Conservation (phyloP, 1,140 invertebrate genomes). For the Apis laboriosa region DNA sequence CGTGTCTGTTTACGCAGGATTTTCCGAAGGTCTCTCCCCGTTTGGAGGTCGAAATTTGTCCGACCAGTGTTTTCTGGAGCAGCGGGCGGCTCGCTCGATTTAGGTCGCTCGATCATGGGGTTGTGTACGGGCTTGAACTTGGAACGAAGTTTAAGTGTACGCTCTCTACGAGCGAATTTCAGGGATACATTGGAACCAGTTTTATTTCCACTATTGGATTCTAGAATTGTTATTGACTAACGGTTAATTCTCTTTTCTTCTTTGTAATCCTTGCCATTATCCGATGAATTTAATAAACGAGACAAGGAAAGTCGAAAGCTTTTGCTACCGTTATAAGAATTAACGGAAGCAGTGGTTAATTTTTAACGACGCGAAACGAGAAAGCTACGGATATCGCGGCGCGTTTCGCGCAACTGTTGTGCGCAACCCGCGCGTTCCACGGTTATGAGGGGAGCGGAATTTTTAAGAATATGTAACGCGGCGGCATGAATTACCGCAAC, state of each 20-base stretch:
- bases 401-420: neutral
- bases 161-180: neutral
- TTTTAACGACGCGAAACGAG: neutral
- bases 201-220: neutral
- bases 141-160: slow-evolving; percentile 19
- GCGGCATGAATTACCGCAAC: slow-evolving; percentile 31
- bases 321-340: too few relatives aligned
- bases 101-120: slow-evolving; percentile 39
- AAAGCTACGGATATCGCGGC: neutral
- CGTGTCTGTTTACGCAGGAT: neutral
- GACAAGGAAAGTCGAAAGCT: neutral
- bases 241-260: too few relatives aligned
- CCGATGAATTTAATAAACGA: too few relatives aligned
- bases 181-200: neutral
- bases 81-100: slow-evolving; percentile 14
- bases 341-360: neutral
- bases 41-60: slow-evolving; percentile 20
- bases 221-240: neutral
- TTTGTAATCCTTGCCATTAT: too few relatives aligned
- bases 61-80: slow-evolving; percentile 5
- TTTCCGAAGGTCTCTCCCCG: neutral
- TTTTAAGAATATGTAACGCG: slow-evolving; percentile 41
- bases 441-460: neutral
- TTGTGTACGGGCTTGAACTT: slow-evolving; percentile 26
- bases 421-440: slow-evolving; percentile 8